Base-by-base conservation (phyloP, 2,888 invertebrate species). In the Autographa gamma region DNA sequence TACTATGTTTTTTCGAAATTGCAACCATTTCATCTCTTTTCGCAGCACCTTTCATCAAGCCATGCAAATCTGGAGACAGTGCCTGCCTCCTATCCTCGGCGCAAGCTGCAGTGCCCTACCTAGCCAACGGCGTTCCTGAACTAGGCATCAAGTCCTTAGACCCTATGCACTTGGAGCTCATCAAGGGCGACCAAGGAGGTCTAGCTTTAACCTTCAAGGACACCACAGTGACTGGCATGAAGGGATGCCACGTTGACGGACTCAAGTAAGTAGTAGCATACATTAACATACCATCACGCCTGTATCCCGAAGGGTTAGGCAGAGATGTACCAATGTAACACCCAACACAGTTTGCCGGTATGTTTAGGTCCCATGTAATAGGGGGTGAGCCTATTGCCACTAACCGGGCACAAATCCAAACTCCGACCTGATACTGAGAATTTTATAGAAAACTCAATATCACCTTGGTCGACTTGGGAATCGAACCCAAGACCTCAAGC, bases 41-140 rank as follows among this genome's bases (percentile, higher is more conserved):
- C 13, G 7, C 86, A 94, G 95, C 93, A 0, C 92, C 94, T 0
- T 93, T 93, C 83, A 89, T 95, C 68, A 92, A 77, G 62, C 93
- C 94, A 56, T 95, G 95, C 84, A 88, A 88, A 67, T 4, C 66
- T 0, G 88, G 83, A 0, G 94, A 95, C 86, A 79, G 77, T 2
- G 75, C 81, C 0, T 95, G 95, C 84, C 54, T 90, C 7, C 1
- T 88, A 11, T 63, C 87, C 0, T 90, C 94, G 0, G 89, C 92
- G 0, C 90, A 89, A 43, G 90, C 89, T 0, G 91, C 91, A 0
- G 64, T 93, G 0, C 91, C 92, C 0, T n/a, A 79, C 77, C 7
- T 95, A 11, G 90, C 91, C 0, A 71, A 78, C 0, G 95, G 95
- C 0, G 77, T 93, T 19, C 92, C 94, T 0, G 91, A 89, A 64